Base-by-base conservation (phyloP, 2,113 vertebrate genomes). In the Apodemus sylvaticus region DNA sequence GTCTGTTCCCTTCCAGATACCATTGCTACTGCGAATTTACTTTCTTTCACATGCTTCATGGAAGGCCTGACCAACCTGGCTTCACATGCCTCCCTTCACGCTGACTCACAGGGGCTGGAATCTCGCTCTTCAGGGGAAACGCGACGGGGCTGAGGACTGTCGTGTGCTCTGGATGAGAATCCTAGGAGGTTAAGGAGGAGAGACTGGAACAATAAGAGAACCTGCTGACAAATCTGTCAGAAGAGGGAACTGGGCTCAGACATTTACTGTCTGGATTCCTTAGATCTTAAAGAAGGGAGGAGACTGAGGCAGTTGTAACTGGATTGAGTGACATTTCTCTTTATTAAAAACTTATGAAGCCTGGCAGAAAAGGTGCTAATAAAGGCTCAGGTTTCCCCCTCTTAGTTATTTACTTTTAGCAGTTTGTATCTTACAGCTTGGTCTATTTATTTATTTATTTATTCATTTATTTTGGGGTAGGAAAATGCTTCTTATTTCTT, bases 251-350 rank as follows among this genome's bases (percentile, higher is more conserved):
- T 0, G 1, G 70, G 36, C 45, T 86, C 86, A 68, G 79, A 62
- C 62, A 74, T 64, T 68, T 55, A 24, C 3, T n/a, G 16, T 88
- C 90, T 88, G 39, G 70, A 79, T 88, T 81, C 42, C 51, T 94
- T 76, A 12, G 5, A 53, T 92, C 60, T 93, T 53, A 55, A 60
- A 62, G 87, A 51, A 16, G 53, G 12, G 39, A 4, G 8, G 53
- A 3, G 31, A 19, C 24, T 1, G 7, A 10, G 29, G 29, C 16
- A 14, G 29, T 89, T 60, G 60, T 78, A 78, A 60, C 3, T 79
- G 82, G 90, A 53, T 22, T 96, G 85, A 95, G 68, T 94, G 87
- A 93, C n/a, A 1, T 89, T 96, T 94, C 71, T 95, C 82, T 97
- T 94, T 92, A 90, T 96, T 96, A 96, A 88, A 89, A 92, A 92